Evolutionary conservation across 2,113 vertebrate species (phyloP).

Genomic region (Strix aluco): DNA sequence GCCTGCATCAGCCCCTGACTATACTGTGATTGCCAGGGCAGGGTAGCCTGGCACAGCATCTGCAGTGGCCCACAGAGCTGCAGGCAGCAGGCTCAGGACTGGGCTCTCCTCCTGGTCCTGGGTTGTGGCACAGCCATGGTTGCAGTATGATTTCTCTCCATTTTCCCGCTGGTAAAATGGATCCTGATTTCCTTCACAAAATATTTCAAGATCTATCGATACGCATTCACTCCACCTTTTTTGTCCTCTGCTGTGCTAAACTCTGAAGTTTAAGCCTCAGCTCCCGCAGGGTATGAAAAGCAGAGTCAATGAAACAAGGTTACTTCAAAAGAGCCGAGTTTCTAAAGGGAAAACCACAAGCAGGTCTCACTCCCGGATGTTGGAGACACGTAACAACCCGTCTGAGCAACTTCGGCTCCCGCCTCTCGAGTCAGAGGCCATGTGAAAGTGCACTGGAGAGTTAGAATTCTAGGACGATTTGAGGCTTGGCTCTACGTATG

Average conservation of each 20-base stretch:
- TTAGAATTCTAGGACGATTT: fast-evolving
- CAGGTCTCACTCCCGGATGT: neutral
- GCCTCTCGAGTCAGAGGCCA: fast-evolving
- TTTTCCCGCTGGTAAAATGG: neutral
- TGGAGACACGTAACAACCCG: fast-evolving
- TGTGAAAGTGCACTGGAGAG: neutral
- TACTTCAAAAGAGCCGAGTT: neutral
- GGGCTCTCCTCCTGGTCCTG: neutral
- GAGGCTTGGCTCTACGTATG: neutral
- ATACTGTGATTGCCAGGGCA: neutral
- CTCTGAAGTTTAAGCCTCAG: neutral
- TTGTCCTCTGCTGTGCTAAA: neutral
- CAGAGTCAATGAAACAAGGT: neutral
- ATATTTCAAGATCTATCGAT: neutral
- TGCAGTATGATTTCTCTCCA: too few relatives aligned
- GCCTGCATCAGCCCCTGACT: neutral
- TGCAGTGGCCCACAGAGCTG: neutral
- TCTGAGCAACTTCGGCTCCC: neutral
- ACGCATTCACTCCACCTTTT: neutral
- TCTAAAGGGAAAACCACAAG: neutral
- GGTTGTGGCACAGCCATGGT: too few relatives aligned
- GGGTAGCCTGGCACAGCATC: neutral
- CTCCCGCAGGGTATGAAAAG: neutral
- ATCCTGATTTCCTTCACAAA: neutral
- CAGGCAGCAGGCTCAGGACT: neutral